A percentile compares a stretch with the other conserved stretches of the same genome.
Conservation (phyloP, 2,888 invertebrate genomes). For the Sphinx pinastri region DNA sequence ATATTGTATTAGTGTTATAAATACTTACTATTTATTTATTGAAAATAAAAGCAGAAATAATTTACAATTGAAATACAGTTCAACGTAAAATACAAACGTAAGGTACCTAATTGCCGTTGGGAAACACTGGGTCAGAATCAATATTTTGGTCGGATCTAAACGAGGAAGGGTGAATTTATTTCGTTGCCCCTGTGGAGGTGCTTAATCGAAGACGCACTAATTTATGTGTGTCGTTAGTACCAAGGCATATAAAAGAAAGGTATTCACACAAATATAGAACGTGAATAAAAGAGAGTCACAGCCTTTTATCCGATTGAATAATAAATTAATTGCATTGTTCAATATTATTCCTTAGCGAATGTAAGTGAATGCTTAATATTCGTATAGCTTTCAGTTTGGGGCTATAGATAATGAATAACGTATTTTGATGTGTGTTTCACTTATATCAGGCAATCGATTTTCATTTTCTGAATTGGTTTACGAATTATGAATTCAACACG, state of each 20-base stretch:
- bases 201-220: conserved; percentile 55
- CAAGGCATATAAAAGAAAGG: conserved; percentile 9
- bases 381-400: conserved; percentile 1
- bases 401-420: neutral
- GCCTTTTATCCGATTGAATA: conserved; percentile 29
- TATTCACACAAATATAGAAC: conserved; percentile 15
- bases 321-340: conserved; percentile 22
- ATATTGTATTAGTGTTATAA: no score
- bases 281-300: conserved; percentile 16
- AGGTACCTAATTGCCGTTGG: conserved; percentile 24
- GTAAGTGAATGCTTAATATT: conserved; percentile 15
- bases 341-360: conserved; percentile 17
- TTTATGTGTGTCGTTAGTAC: conserved; percentile 44
- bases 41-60: no score
- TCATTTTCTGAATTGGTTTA: no score
- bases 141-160: conserved; percentile 44
- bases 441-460: no score
- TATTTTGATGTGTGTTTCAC: neutral
- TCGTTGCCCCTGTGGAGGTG: conserved; percentile 52
- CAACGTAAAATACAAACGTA: neutral
- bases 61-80: neutral
- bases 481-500: no score
- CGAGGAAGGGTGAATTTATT: conserved; percentile 57
- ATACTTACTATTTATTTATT: no score
- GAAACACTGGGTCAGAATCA: conserved; percentile 40